Evolutionary conservation across 2,888 invertebrate species (phyloP).

Genomic region (Conops quadrifasciatus): DNA sequence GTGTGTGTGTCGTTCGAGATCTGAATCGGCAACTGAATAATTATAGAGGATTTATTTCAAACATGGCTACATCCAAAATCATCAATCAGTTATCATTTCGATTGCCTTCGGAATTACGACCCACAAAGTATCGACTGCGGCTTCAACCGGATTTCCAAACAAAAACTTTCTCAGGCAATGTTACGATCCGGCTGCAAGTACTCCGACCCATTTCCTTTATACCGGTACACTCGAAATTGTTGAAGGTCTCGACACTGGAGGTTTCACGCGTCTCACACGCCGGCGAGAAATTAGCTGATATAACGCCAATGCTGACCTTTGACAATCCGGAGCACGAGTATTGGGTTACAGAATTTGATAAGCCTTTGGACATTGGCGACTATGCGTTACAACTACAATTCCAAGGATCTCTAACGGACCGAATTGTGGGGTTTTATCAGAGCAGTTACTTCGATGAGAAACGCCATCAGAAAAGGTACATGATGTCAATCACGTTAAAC

Average conservation of each 20-base stretch:
- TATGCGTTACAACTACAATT: slow-evolving; percentile 71
- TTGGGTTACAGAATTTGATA: slow-evolving; percentile 50
- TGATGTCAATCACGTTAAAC: slow-evolving; percentile 3
- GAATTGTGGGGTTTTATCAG: slow-evolving; percentile 78
- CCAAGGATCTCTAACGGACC: slow-evolving; percentile 71
- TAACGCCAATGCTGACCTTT: slow-evolving; percentile 7
- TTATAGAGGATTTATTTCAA: too few species aligned
- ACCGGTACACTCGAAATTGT: slow-evolving; percentile 70
- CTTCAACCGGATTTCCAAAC: slow-evolving; percentile 72
- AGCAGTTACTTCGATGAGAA: slow-evolving; percentile 69
- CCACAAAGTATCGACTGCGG: slow-evolving; percentile 73
- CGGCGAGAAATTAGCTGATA: not conserved
- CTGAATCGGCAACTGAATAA: too few species aligned
- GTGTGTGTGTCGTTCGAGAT: too few species aligned
- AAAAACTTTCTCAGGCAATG: slow-evolving; percentile 69
- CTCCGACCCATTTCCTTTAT: slow-evolving; percentile 64
- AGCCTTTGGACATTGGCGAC: slow-evolving; percentile 53
- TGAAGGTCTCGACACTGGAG: slow-evolving; percentile 60
- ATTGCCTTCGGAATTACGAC: slow-evolving; percentile 70
- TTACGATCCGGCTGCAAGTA: slow-evolving; percentile 66
- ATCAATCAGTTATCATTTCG: slow-evolving; percentile 47
- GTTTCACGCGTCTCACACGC: slow-evolving; percentile 30
- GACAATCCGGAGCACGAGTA: slow-evolving; percentile 49
- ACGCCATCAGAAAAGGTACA: slow-evolving; percentile 51
- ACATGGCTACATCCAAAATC: slow-evolving; percentile 6